Percentiles rank a stretch among this genome's conserved stretches.
Evolutionary conservation across 2,113 vertebrate genomes (phyloP).

Genomic region (Ailuropoda melanoleuca): DNA sequence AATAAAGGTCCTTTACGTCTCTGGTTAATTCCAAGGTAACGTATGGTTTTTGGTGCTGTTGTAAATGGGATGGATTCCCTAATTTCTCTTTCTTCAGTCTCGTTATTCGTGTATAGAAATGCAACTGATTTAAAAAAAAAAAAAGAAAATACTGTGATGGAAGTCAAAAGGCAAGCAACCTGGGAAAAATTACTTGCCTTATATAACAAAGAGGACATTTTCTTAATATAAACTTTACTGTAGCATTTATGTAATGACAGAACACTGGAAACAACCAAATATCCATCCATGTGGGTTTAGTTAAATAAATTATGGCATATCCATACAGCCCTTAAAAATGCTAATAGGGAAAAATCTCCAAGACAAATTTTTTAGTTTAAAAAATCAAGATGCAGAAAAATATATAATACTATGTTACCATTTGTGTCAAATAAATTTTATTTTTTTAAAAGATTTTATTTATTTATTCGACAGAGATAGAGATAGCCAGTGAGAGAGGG

Average conservation of each 20-base stretch:
- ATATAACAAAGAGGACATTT: not conserved
- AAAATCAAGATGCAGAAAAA: not conserved
- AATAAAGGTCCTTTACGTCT: too few relatives aligned
- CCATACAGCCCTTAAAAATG: not conserved
- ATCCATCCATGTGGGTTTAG: not conserved
- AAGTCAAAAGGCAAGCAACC: not conserved
- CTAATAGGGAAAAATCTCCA: not conserved
- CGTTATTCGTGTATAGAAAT: too few relatives aligned
- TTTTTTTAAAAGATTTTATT: too few relatives aligned
- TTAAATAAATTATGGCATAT: not conserved
- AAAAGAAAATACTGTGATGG: not conserved
- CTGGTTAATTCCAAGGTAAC: too few relatives aligned
- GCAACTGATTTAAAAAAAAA: too few relatives aligned
- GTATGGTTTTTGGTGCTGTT: too few relatives aligned
- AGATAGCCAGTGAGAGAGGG: too few relatives aligned
- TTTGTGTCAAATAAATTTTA: slow-evolving; percentile 7
- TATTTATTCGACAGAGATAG: too few relatives aligned
- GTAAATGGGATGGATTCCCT: too few relatives aligned
- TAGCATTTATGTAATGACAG: not conserved
- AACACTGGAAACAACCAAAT: not conserved
- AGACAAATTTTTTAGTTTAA: not conserved
- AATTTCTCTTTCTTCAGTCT: too few relatives aligned
- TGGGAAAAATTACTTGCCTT: not conserved
- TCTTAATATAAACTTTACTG: not conserved
- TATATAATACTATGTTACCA: not conserved